Percentiles rank a stretch among this genome's conserved stretches.
Evolutionary conservation across 2,888 invertebrate genomes (phyloP).

Genomic region (Leucophenga montana): DNA sequence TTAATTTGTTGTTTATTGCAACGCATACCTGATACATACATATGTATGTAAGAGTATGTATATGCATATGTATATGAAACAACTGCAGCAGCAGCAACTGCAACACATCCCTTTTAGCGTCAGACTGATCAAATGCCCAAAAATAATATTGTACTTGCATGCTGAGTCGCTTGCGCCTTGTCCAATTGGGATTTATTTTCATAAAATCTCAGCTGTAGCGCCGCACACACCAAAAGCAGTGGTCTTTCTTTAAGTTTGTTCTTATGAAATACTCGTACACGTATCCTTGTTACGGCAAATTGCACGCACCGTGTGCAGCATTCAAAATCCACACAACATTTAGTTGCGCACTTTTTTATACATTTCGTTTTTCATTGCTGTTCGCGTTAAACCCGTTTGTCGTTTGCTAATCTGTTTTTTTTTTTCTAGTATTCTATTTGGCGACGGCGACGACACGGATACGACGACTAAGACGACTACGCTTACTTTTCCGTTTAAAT

Average conservation of each 20-base stretch:
- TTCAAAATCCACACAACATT: neutral
- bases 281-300: conserved; percentile 5
- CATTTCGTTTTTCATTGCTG: neutral
- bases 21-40: neutral
- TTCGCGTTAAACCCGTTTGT: too few relatives aligned
- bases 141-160: neutral
- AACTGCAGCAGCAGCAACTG: too few relatives aligned
- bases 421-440: neutral
- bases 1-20: neutral
- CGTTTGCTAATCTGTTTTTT: neutral
- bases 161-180: neutral
- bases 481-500: neutral
- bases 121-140: neutral
- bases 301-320: neutral
- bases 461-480: neutral
- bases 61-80: too few relatives aligned
- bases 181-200: neutral
- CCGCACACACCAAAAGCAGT: too few relatives aligned
- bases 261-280: neutral
- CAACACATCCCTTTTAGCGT: neutral
- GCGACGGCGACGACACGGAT: neutral
- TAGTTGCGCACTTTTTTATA: conserved; percentile 20
- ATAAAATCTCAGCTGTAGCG: too few relatives aligned
- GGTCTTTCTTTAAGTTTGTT: neutral
- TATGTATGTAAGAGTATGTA: neutral